Evolutionary conservation across 2,888 invertebrate genomes (phyloP), one percentile per base, ranked within the genome.

Genomic region (Lissocephala sabroskyi): DNA sequence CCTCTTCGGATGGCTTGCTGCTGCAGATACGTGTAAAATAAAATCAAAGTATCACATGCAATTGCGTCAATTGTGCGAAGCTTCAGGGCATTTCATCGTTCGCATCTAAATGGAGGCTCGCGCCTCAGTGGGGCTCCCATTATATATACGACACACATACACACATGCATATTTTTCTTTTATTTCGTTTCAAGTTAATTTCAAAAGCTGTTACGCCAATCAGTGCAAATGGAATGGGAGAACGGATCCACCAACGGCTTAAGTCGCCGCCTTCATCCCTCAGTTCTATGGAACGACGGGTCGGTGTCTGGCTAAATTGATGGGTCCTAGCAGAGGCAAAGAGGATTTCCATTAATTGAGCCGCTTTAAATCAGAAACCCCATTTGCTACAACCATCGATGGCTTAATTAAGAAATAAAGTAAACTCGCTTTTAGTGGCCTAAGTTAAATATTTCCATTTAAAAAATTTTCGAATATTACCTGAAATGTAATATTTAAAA

Each of bases 151-250:
- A n/a, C n/a, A n/a, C n/a, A 23, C 7, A 23, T 23, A 23, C 7
- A 23, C 7, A 23, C 7, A 23, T 23, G 7, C 4, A 23, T 23
- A 5, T 23, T 23, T 23, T 23, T 23, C 23, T 43, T 23, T 5
- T 23, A 5, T 23, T 33, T 39, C n/a, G 37, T 19, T 45, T 57
- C 52, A 56, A 74, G 65, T 73, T 77, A 56, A 77, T 73, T 73
- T 66, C 57, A 77, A 74, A 77, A 74, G 71, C 70, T 70, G 66
- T 70, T 73, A 70, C 57, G 62, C 58, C 77, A 68, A 77, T 74
- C 75, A 77, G 49, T 51, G 52, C 68, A 65, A 3, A 14, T 7
- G 16, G 13, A 62, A 73, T 64, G 67, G 26, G 43, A 41, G 43
- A 33, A 39, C 40, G 40, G 48, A 41, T 49, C 26, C 32, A 46